Evolutionary conservation across 2,797 vertebrate genomes (phyloP).

Genomic region (Sebastes iracundus): DNA sequence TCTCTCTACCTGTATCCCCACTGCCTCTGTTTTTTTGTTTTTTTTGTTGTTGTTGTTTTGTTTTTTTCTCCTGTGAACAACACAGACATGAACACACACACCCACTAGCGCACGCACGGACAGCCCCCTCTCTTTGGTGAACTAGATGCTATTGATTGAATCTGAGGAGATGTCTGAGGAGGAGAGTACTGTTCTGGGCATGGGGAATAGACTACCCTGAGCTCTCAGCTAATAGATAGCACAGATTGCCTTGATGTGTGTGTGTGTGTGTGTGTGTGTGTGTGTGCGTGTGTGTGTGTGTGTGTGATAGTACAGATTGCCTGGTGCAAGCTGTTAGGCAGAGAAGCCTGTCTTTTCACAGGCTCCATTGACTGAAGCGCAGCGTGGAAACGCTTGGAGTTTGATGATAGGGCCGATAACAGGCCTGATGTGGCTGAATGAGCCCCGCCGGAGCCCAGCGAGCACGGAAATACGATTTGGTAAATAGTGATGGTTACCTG

Average conservation of each 20-base stretch:
- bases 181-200: constrained; percentile 65
- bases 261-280: constrained; percentile 27
- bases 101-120: not conserved
- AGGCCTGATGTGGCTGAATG: constrained; percentile 61
- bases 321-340: constrained; percentile 62
- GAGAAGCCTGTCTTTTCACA: constrained; percentile 69
- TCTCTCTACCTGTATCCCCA: constrained; percentile 25
- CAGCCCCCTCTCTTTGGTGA: constrained; percentile 35
- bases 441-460: constrained; percentile 33
- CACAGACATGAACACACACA: constrained; percentile 1
- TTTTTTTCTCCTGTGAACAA: not conserved
- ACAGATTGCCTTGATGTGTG: constrained; percentile 50
- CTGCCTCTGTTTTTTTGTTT: not conserved
- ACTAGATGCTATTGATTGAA: constrained; percentile 78
- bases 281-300: constrained; percentile 15
- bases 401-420: constrained; percentile 62
- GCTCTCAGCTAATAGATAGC: constrained; percentile 67
- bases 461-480: constrained; percentile 56
- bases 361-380: constrained; percentile 69
- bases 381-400: constrained; percentile 56
- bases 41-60: not conserved
- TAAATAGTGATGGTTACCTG: constrained; percentile 59
- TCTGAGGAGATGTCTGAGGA: constrained; percentile 73
- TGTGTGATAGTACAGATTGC: constrained; percentile 58
- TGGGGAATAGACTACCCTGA: constrained; percentile 63